Evolutionary conservation across 2,888 invertebrate genomes (phyloP).

Genomic region (Tolmerus cingulatus): DNA sequence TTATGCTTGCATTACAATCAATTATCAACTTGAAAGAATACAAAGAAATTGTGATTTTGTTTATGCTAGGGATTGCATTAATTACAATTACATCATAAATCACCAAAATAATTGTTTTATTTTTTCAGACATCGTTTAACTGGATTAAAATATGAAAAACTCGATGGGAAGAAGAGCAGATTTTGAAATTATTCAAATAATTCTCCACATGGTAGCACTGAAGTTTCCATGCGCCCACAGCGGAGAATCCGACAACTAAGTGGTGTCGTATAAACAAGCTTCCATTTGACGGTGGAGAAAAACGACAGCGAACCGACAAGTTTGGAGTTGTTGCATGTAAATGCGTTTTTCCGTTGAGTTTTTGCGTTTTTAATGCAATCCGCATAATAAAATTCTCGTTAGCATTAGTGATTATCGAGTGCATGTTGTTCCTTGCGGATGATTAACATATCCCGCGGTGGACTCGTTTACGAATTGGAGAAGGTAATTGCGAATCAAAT

Average conservation of each 20-base stretch:
- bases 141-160: neutral
- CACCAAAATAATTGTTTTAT: neutral
- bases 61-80: too few relatives aligned
- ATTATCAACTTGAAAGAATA: too few relatives aligned
- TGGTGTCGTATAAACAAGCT: neutral
- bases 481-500: constrained; percentile 19
- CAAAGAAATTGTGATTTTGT: too few relatives aligned
- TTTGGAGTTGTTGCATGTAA: constrained; percentile 6
- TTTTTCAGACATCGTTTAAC: neutral
- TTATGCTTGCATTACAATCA: too few relatives aligned
- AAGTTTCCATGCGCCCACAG: neutral
- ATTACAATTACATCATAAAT: too few relatives aligned
- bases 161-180: neutral
- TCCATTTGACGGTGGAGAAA: neutral
- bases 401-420: neutral
- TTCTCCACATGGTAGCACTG: neutral
- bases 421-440: neutral
- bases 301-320: constrained; percentile 15
- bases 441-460: neutral
- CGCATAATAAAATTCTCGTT: neutral
- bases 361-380: neutral
- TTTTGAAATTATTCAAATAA: neutral
- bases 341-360: constrained; percentile 26
- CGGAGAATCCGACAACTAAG: neutral
- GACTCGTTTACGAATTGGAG: neutral